A percentile compares a stretch with the other conserved stretches of the same genome.
These are phyloP conservation scores for Drosophila helvetica DNA, from an alignment of 2,888 invertebrate genomes.

Conservation along the genomic window DNA sequence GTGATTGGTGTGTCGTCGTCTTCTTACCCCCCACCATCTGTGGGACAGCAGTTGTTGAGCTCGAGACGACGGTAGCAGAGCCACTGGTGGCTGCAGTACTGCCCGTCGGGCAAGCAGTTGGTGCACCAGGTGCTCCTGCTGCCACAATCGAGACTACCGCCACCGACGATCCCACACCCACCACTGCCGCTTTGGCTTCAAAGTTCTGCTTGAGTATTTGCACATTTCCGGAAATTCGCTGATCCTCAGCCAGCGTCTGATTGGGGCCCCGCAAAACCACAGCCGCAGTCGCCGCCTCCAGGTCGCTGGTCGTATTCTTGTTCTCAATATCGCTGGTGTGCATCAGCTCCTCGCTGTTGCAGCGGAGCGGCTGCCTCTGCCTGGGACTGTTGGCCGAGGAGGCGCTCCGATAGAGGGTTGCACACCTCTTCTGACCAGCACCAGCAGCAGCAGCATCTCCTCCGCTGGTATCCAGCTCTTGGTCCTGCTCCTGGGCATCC, in stretches of 20 bases:
- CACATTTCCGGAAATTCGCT: slow-evolving; percentile 88
- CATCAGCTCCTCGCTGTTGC: slow-evolving; percentile 84
- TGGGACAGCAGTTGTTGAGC: neutral
- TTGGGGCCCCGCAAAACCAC: slow-evolving; percentile 74
- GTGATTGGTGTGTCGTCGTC: slow-evolving; percentile 85
- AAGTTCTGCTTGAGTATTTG: slow-evolving; percentile 94
- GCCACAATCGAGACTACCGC: slow-evolving; percentile 8
- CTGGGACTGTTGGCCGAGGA: slow-evolving; percentile 80
- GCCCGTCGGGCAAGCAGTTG: neutral
- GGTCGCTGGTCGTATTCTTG: slow-evolving; percentile 62
- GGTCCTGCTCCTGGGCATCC: slow-evolving; percentile 41
- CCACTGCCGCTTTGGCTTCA: slow-evolving; percentile 88
- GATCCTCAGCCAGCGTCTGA: slow-evolving; percentile 69
- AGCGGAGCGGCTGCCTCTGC: slow-evolving; percentile 80
- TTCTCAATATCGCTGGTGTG: slow-evolving; percentile 82
- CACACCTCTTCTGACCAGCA: slow-evolving; percentile 60
- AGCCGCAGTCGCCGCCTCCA: slow-evolving; percentile 26
- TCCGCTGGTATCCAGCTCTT: slow-evolving; percentile 24
- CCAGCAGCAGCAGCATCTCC: neutral
- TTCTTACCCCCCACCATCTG: slow-evolving; percentile 40
- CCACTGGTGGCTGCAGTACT: slow-evolving; percentile 5
- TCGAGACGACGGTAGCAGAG: neutral
- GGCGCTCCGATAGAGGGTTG: slow-evolving; percentile 80
- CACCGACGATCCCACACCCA: slow-evolving; percentile 36
- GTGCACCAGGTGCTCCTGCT: slow-evolving; percentile 8